These are phyloP conservation scores for Teleopsis dalmanni DNA, from an alignment of 1,140 invertebrate genomes.

Conservation along the genomic window DNA sequence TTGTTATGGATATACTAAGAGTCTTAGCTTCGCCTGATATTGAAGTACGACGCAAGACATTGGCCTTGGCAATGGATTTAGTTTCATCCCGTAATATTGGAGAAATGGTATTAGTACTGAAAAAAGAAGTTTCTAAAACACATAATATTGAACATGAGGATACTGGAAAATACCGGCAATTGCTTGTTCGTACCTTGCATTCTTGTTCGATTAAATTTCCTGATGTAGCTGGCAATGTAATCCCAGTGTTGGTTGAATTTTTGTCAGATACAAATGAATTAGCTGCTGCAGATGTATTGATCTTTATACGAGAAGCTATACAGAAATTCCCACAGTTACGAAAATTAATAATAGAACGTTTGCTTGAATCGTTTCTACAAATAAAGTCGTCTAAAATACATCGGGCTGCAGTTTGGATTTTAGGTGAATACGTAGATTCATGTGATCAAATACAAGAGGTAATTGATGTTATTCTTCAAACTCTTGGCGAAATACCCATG, in stretches of 20 bases:
- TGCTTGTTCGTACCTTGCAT: slow-evolving; percentile 91
- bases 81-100: slow-evolving; percentile 90
- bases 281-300: slow-evolving; percentile 87
- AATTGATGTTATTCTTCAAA: slow-evolving; percentile 65
- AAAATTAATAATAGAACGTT: slow-evolving; percentile 70
- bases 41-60: slow-evolving; percentile 86
- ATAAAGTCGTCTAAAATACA: slow-evolving; percentile 84
- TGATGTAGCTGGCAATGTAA: slow-evolving; percentile 88
- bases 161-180: slow-evolving; percentile 90
- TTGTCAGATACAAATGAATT: slow-evolving; percentile 91
- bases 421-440: slow-evolving; percentile 88
- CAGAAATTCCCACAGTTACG: slow-evolving; percentile 82
- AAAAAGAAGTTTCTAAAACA: slow-evolving; percentile 91
- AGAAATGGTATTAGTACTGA: slow-evolving; percentile 90
- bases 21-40: slow-evolving; percentile 90
- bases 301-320: slow-evolving; percentile 92
- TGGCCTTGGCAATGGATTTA: slow-evolving; percentile 83
- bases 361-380: slow-evolving; percentile 72
- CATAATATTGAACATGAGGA: slow-evolving; percentile 90
- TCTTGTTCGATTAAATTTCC: slow-evolving; percentile 95
- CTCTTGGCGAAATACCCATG: slow-evolving; percentile 81
- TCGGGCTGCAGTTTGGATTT: slow-evolving; percentile 92
- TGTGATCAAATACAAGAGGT: slow-evolving; percentile 72
- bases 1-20: slow-evolving; percentile 97
- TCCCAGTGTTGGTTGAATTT: slow-evolving; percentile 93